Evolutionary conservation across 2,888 invertebrate species (phyloP), one percentile per base, ranked within the genome.

Genomic region (Volucella zonaria): DNA sequence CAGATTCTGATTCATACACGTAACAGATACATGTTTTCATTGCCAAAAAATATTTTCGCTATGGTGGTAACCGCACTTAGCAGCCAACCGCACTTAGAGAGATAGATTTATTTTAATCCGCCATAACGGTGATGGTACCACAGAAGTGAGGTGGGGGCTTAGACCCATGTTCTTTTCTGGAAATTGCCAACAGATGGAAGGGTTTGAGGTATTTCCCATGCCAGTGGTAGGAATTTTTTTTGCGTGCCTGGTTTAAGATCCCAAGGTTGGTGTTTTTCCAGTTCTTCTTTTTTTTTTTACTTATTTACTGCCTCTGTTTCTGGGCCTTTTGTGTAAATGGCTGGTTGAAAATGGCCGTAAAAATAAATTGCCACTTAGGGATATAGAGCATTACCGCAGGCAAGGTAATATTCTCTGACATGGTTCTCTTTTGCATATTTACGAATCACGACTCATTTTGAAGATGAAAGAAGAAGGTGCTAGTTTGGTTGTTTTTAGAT

Each of bases 51-150:
- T 45, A 43, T 75, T 49, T 42, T 49, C 8, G 40, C 40, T 56
- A 18, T n/a, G 74, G 64, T 14, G 64, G 56, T 51, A 67, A 75
- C 58, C 58, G 58, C 75, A 49, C 51, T 66, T 67, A 67, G 56
- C 49, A 47, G 31, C 15, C 58, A 67, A 75, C 58, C 58, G 58
- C 75, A 49, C 43, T 66, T 67, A 67, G 66, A 66, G 58, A 66
- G 75, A 12, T 66, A 59, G 75, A 75, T 67, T 75, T 75, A 67
- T 75, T 51, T 58, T 58, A 31, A 11, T 15, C 31, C 43, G 14
- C 38, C 47, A 15, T 23, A 40, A 31, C 14, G 31, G 45, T 31
- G 31, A 31, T 31, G 31, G 31, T 31, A 31, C 31, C 4, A 31
- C 31, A 31, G 31, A 31, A 31, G 31, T 23, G 18, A 23, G 58